phyloP scores from a whole-genome alignment of 2,888 invertebrate species.

The Mythimna impura region DNA sequence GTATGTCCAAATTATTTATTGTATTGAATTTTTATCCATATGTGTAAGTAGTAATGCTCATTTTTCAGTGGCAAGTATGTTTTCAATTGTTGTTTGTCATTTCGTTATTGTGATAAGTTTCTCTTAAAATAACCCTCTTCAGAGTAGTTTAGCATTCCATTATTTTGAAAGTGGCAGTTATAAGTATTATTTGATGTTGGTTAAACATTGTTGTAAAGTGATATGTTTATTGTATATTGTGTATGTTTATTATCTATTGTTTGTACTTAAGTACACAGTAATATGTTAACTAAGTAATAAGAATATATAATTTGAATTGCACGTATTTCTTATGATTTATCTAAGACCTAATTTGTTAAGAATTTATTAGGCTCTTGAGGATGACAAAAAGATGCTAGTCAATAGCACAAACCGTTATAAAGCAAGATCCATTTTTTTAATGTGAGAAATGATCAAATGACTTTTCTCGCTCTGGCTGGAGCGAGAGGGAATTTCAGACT shows the following conservation, averaged over 20 bases:
- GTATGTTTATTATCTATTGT: slow-evolving; percentile 58
- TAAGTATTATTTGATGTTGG: slow-evolving; percentile 43
- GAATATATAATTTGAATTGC: slow-evolving; percentile 54
- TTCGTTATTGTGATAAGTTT: slow-evolving; percentile 48
- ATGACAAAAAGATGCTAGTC: neutral
- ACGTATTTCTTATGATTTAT: slow-evolving; percentile 44
- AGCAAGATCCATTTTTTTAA: too few relatives aligned
- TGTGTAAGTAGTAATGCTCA: slow-evolving; percentile 28
- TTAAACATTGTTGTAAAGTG: slow-evolving; percentile 53
- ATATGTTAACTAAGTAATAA: slow-evolving; percentile 43
- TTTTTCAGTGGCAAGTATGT: slow-evolving; percentile 29
- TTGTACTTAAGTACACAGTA: slow-evolving; percentile 40
- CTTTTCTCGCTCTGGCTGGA: too few relatives aligned
- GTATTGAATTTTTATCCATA: slow-evolving; percentile 29
- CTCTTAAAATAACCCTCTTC: slow-evolving; percentile 34
- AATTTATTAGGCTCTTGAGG: neutral
- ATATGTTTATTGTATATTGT: slow-evolving; percentile 50
- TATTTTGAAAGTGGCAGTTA: slow-evolving; percentile 43
- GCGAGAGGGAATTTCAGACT: too few relatives aligned
- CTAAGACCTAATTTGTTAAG: neutral
- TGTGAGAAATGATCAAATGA: too few relatives aligned
- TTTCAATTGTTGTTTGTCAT: slow-evolving; percentile 15
- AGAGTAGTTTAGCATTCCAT: slow-evolving; percentile 48
- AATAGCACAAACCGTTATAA: neutral
- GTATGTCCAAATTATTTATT: slow-evolving; percentile 28